A percentile compares a stretch with the other conserved stretches of the same genome.
Evolutionary conservation across 2,113 vertebrate species (phyloP).

Genomic region (Eupsittula cactorum): DNA sequence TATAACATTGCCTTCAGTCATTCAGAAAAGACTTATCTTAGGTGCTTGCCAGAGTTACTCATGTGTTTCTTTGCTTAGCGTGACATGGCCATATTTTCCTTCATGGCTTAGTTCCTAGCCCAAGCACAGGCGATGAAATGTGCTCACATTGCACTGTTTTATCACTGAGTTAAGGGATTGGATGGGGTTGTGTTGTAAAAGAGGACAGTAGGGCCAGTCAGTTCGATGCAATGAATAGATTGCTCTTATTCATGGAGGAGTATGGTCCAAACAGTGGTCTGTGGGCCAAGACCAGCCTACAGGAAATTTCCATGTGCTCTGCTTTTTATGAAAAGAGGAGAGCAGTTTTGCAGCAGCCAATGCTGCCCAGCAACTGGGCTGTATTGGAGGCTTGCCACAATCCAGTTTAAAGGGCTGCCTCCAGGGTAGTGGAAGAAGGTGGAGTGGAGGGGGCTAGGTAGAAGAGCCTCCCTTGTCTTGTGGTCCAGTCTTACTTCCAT

Average conservation of each 20-base stretch:
- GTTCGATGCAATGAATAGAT: neutral
- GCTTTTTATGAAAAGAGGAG: neutral
- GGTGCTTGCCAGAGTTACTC: constrained; percentile 43
- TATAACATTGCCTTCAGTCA: constrained; percentile 26
- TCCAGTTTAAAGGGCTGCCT: neutral
- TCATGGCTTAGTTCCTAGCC: constrained; percentile 15
- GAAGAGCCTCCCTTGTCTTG: neutral
- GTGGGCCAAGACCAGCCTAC: constrained; percentile 28
- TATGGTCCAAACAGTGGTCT: neutral
- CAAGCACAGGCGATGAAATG: neutral
- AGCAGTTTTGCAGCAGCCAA: neutral
- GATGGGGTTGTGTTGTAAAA: neutral
- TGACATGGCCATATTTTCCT: constrained; percentile 33
- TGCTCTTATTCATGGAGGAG: neutral
- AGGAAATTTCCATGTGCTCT: constrained; percentile 38
- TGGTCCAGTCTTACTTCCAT: neutral
- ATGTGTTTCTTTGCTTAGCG: constrained; percentile 43
- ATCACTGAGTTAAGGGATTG: neutral
- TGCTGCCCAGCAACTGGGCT: neutral
- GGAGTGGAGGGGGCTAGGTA: neutral
- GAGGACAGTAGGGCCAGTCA: constrained; percentile 27
- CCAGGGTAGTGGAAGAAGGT: neutral
- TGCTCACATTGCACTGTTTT: neutral
- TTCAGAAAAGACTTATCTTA: constrained; percentile 30
- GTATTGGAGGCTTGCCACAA: neutral